Evolutionary conservation across 2,888 invertebrate genomes (phyloP).

Genomic region (Sympetrum striolatum): DNA sequence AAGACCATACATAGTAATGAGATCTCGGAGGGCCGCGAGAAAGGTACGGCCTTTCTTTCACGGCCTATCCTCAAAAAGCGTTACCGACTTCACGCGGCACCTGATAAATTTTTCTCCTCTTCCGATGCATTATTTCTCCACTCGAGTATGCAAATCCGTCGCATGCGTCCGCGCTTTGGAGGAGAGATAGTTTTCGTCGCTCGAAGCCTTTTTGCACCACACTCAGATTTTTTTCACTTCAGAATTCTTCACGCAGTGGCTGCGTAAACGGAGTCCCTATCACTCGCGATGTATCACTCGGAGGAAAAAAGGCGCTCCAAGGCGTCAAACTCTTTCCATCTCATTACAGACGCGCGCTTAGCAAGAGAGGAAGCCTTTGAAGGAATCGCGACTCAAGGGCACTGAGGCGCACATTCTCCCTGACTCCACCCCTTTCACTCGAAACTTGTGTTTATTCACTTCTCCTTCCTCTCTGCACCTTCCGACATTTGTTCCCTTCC

Average conservation of each 20-base stretch:
- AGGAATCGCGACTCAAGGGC: background rate
- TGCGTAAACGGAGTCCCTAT: background rate
- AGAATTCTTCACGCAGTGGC: background rate
- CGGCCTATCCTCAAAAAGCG: too few relatives aligned
- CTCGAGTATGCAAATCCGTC: background rate
- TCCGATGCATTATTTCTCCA: background rate
- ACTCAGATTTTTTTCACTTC: background rate
- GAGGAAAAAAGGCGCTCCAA: background rate
- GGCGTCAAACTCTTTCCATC: background rate
- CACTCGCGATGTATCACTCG: background rate
- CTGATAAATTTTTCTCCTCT: background rate
- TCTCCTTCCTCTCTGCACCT: background rate
- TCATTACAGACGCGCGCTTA: background rate
- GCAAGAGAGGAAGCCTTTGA: background rate
- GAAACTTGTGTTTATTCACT: background rate
- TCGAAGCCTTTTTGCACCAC: background rate
- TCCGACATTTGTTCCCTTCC: background rate
- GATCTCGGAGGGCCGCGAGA: too few relatives aligned
- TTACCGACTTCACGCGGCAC: background rate
- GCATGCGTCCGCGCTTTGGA: background rate
- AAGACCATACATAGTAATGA: too few relatives aligned
- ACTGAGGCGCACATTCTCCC: background rate
- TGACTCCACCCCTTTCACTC: background rate
- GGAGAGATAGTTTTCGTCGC: background rate
- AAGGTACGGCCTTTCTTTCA: too few relatives aligned